A percentile compares a stretch with the other conserved stretches of the same genome.
Conservation (phyloP, 2,113 vertebrate species). For the Poeciliopsis occidentalis region DNA sequence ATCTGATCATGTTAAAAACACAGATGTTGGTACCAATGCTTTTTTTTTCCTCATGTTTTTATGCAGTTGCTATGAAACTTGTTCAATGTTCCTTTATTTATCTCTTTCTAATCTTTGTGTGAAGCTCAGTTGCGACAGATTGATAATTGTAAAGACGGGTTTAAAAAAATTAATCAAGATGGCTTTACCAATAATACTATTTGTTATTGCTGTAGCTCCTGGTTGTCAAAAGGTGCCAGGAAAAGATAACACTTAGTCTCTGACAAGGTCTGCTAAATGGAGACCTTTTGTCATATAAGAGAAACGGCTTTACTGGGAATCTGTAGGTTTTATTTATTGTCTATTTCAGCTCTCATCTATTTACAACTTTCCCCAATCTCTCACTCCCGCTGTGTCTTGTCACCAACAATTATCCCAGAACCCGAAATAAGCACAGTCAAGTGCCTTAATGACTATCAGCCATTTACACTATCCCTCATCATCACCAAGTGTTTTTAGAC, state of each 20-base stretch:
- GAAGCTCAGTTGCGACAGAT: neutral
- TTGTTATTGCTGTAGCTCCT: neutral
- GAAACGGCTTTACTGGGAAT: too few species aligned
- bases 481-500: neutral
- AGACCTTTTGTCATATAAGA: neutral
- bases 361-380: too few species aligned
- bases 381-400: too few species aligned
- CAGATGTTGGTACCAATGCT: neutral
- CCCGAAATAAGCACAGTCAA: too few species aligned
- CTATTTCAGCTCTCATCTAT: too few species aligned
- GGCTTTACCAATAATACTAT: neutral
- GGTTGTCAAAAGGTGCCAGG: neutral
- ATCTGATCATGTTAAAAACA: neutral
- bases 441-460: too few species aligned
- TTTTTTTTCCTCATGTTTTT: neutral
- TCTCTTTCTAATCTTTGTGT: neutral
- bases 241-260: neutral
- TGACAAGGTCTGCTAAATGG: neutral
- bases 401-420: too few species aligned
- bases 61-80: neutral
- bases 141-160: neutral
- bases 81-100: neutral
- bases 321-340: too few species aligned
- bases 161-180: neutral
- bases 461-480: too few species aligned